phyloP scores from a whole-genome alignment of 2,888 invertebrate genomes.

The Cacoxenus indagator region DNA sequence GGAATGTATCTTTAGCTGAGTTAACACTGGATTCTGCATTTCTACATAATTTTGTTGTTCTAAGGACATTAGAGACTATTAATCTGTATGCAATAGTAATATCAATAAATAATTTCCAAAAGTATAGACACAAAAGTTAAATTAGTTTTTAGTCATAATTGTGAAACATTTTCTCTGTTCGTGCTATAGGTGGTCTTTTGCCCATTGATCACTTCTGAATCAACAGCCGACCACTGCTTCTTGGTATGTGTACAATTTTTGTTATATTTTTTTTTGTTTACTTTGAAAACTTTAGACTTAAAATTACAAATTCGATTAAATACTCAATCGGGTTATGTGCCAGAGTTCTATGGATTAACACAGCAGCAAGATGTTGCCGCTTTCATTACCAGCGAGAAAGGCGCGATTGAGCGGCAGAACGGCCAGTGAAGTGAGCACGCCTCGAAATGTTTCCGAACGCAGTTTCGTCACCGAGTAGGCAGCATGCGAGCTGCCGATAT shows the following conservation, averaged over 20 bases:
- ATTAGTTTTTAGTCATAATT: slow-evolving; percentile 5
- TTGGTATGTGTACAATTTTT: neutral
- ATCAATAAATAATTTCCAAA: neutral
- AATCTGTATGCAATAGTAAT: neutral
- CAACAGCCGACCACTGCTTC: too few species aligned
- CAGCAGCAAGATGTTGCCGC: slow-evolving; percentile 85
- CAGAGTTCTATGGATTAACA: slow-evolving; percentile 75
- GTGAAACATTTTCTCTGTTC: too few species aligned
- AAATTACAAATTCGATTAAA: neutral
- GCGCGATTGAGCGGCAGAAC: slow-evolving; percentile 91
- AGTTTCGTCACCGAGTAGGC: slow-evolving; percentile 87
- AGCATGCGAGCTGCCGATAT: slow-evolving; percentile 76
- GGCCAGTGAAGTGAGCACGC: slow-evolving; percentile 91
- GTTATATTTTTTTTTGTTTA: neutral
- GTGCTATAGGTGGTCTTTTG: too few species aligned
- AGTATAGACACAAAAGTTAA: neutral
- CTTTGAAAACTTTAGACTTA: slow-evolving; percentile 5
- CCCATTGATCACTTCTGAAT: too few species aligned
- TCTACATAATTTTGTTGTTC: neutral
- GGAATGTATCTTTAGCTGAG: neutral
- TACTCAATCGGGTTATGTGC: neutral
- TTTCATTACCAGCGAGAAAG: slow-evolving; percentile 91
- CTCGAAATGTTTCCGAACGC: slow-evolving; percentile 90
- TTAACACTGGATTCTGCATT: neutral
- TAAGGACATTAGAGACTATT: neutral